Evolutionary conservation across 2,113 vertebrate species (phyloP).

Genomic region (Hiodon tergisus): DNA sequence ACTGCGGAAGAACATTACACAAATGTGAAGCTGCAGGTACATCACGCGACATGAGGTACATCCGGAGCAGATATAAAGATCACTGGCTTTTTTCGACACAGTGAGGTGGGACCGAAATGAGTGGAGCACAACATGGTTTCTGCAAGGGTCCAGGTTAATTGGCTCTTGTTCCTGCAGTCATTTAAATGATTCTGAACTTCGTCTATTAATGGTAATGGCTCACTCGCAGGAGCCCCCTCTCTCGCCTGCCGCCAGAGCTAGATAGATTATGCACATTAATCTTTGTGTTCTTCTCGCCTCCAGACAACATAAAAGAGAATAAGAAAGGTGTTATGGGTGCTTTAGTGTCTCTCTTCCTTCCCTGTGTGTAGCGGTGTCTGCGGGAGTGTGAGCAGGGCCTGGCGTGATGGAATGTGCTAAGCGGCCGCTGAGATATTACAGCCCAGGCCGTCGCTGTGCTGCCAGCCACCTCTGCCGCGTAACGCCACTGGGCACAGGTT

Average conservation of each 20-base stretch:
- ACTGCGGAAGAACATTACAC: neutral
- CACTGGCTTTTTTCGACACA: neutral
- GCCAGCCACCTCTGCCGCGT: conserved; percentile 31
- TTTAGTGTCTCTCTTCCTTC: conserved; percentile 31
- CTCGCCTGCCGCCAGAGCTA: conserved; percentile 28
- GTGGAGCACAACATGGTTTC: conserved; percentile 9
- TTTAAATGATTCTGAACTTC: conserved; percentile 41
- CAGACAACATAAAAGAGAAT: conserved; percentile 48
- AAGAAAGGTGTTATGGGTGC: conserved; percentile 43
- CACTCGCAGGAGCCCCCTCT: conserved; percentile 27
- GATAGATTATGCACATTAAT: conserved; percentile 42
- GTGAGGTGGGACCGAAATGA: conserved; percentile 14
- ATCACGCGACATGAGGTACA: neutral
- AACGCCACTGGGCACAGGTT: conserved; percentile 53
- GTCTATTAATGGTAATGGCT: conserved; percentile 33
- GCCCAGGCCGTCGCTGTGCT: conserved; percentile 42
- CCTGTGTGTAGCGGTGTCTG: neutral
- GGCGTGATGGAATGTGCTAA: conserved; percentile 41
- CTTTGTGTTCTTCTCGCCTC: conserved; percentile 41
- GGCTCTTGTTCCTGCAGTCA: conserved; percentile 30
- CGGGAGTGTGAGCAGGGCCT: conserved; percentile 11
- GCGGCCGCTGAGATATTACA: conserved; percentile 44
- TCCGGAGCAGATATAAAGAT: neutral
- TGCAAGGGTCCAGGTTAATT: conserved; percentile 35
- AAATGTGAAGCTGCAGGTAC: neutral